Base-by-base conservation (phyloP, 64 coral and sea anemone species). In the Pocillopora verrucosa region DNA sequence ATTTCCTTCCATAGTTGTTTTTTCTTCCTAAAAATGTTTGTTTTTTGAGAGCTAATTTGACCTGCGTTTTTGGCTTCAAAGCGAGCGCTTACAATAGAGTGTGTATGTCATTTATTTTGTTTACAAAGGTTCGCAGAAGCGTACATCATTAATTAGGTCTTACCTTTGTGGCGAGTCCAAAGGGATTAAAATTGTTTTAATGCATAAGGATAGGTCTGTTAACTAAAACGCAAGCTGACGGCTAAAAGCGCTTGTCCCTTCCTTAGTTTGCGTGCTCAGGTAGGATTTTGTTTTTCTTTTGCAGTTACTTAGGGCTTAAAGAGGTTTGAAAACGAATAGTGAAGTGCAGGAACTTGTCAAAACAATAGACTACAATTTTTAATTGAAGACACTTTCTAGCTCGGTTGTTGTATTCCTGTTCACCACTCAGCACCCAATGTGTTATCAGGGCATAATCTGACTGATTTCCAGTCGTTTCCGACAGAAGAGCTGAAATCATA, bases 161-260 rank as follows among this genome's bases (percentile, higher is more conserved):
- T 79, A 79, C 17, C 57, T 57, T 79, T 79, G 77, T 79, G n/a
- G 77, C 22, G 37, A 60, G 77, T 57, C 56, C 77, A 59, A n/a
- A 22, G 77, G 77, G 57, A 60, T 79, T 79, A 79, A 25, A 60
- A 22, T 79, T 24, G 20, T 79, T 57, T 59, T 59, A 59, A 79
- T 60, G 26, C 22, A 59, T 10, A 34, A 25, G 10, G 56, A 17
- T 10, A 3, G 6, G 77, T 79, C 77, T 79, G 77, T 79, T 26
- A 15, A 59, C 16, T 5, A 14, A 15, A 60, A 59, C 56, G 77
- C 22, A 26, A 14, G n/a, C 77, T 70, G 19, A n/a, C 67, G 5
- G 20, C 67, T 70, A 1, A 70, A n/a, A 51, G 41, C 3, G 11
- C n/a, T 70, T 70, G 22, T 20, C 20, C 25, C 10, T 24, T 70